phyloP scores from a whole-genome alignment of 2,888 invertebrate genomes.

The Caenorhabditis macrosperma region DNA sequence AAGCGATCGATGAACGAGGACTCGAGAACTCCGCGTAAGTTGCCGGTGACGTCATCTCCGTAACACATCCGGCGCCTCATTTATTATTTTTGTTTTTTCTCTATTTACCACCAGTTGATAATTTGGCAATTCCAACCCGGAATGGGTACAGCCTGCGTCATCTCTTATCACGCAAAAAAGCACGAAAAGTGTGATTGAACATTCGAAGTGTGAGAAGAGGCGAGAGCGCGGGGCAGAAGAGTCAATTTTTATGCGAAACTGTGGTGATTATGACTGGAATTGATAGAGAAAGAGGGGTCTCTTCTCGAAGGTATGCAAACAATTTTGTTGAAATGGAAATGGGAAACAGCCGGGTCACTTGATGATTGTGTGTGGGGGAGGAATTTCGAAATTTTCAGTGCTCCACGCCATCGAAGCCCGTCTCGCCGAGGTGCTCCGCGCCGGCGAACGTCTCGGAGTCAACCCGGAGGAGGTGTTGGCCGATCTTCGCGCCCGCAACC shows the following conservation, averaged over 20 bases:
- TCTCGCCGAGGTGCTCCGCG: slow-evolving; percentile 75
- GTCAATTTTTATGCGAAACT: slow-evolving; percentile 45
- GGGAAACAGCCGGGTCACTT: background rate
- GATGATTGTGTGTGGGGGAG: background rate
- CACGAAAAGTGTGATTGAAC: slow-evolving; percentile 31
- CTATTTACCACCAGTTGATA: background rate
- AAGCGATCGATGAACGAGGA: slow-evolving; percentile 66
- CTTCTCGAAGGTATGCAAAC: slow-evolving; percentile 18
- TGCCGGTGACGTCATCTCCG: background rate
- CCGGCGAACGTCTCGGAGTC: slow-evolving; percentile 78
- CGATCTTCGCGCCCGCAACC: slow-evolving; percentile 72
- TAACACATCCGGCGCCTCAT: background rate
- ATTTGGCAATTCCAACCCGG: slow-evolving; percentile 30
- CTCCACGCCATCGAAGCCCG: slow-evolving; percentile 77
- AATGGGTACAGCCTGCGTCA: slow-evolving; percentile 48
- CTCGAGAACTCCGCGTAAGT: slow-evolving; percentile 72
- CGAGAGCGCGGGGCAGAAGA: slow-evolving; percentile 10
- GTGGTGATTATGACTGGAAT: slow-evolving; percentile 18
- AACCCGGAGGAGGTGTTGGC: slow-evolving; percentile 76
- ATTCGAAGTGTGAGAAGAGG: slow-evolving; percentile 14
- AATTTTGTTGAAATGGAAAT: slow-evolving; percentile 12
- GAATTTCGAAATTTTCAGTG: slow-evolving; percentile 67
- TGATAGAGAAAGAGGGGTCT: background rate
- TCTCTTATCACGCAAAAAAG: slow-evolving; percentile 20
- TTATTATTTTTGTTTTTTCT: background rate